Base-by-base conservation (phyloP, 2,113 vertebrate genomes). In the Seriola dumerili region DNA sequence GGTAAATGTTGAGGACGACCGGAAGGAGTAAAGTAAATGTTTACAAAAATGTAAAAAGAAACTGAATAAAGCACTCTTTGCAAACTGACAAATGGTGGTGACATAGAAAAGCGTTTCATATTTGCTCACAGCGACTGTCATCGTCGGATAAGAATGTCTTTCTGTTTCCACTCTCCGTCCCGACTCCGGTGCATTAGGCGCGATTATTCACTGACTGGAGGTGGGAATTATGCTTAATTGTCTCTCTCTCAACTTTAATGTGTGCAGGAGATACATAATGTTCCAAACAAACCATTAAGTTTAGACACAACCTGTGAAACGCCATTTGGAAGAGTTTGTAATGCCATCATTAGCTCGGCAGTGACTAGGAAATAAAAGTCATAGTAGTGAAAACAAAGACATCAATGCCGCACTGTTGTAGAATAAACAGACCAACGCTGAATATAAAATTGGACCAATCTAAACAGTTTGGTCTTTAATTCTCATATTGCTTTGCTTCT, bases 281-380 rank as follows among this genome's bases (percentile, higher is more conserved):
- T 66, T 81, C 70, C 62, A 72, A 88, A 86, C 72, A 83, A 87
- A 67, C 78, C 80, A 82, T 90, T 84, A 69, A 12, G 68, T 85
- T 78, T 36, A 78, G 70, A 80, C 66, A 40, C 75, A 81, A 86
- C 72, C 76, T 73, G 78, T 48, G 17, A 83, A 78, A 76, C 0
- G 0, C 36, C 25, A 76, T 81, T 81, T 68, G 42, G 44, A 48
- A 46, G 54, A 7, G 17, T 73, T 76, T 78, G 14, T 62, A 36
- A 50, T 76, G 44, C 36, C 64, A 46, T 42, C 25, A 64, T 84
- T 72, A 77, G 61, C 1, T 0, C 75, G 21, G 55, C 58, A 13
- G 55, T 58, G 80, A 79, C 61, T 76, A 44, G 76, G 62, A 85
- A 62, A 80, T 76, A 21, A 64, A 79, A 78, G 29, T 71, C 63